These are phyloP conservation scores for Sycophila texana DNA, from an alignment of 2,888 invertebrate species.

Conservation along the genomic window DNA sequence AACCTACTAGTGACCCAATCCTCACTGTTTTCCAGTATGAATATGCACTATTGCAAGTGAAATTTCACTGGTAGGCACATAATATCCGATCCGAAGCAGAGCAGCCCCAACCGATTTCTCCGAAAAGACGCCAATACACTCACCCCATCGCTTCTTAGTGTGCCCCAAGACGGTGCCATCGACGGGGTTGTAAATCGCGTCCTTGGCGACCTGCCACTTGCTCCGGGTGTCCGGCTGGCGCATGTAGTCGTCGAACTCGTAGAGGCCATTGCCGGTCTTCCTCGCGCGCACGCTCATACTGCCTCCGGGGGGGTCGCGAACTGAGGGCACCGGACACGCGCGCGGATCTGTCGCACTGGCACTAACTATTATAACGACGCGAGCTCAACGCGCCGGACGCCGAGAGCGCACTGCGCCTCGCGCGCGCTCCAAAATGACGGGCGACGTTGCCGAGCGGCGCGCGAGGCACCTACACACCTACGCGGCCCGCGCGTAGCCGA, in stretches of 20 bases:
- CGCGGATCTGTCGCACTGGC: neutral
- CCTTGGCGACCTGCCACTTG: conserved; percentile 67
- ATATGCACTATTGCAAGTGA: too few species aligned
- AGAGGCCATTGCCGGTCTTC: conserved; percentile 61
- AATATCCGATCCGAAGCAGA: too few species aligned
- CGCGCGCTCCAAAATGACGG: conserved; percentile 5
- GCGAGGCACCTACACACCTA: neutral
- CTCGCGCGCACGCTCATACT: conserved; percentile 64
- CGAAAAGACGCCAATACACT: conserved; percentile 62
- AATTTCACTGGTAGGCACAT: too few species aligned
- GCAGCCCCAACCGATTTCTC: neutral
- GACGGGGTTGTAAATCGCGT: conserved; percentile 78
- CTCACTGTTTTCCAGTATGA: too few species aligned
- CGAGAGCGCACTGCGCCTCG: conserved; percentile 62
- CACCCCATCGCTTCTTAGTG: conserved; percentile 82
- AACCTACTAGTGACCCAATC: too few species aligned
- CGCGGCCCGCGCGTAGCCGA: too few species aligned
- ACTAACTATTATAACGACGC: conserved; percentile 1
- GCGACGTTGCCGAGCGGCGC: conserved; percentile 5
- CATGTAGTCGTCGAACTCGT: conserved; percentile 66
- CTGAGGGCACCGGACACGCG: neutral
- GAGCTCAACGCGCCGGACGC: conserved; percentile 60
- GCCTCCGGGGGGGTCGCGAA: neutral
- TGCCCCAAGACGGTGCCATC: conserved; percentile 81
- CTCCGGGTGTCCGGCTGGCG: conserved; percentile 65